Evolutionary conservation across 1,140 invertebrate species (phyloP).

Genomic region (Batillaria attramentaria): DNA sequence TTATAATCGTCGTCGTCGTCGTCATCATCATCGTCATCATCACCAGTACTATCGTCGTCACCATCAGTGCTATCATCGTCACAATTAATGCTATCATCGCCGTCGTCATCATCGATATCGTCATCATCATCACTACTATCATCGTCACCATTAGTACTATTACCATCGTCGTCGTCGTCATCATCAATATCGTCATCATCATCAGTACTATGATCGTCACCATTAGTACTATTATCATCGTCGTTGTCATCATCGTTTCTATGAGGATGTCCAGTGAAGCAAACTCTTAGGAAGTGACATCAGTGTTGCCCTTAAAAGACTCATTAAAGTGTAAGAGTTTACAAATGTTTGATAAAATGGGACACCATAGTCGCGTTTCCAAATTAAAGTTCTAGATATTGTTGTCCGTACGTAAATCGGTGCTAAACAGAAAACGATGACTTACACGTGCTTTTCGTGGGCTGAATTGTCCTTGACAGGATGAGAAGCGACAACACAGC

Average conservation of each 20-base stretch:
- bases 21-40: neutral
- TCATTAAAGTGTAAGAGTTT: no score
- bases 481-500: no score
- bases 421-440: no score
- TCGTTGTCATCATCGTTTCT: neutral
- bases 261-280: no score
- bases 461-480: no score
- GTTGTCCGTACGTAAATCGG: no score
- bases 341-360: no score
- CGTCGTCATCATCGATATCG: neutral
- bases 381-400: no score
- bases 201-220: neutral
- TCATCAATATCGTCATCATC: neutral
- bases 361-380: no score
- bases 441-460: no score
- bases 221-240: neutral
- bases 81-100: neutral
- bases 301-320: no score
- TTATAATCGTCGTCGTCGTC: neutral
- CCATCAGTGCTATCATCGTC: neutral
- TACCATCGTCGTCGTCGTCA: neutral
- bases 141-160: neutral
- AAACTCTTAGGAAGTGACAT: no score
- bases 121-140: neutral
- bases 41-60: neutral